These are phyloP conservation scores for Brenthis daphne DNA, from an alignment of 2,888 invertebrate genomes.

Conservation along the genomic window DNA sequence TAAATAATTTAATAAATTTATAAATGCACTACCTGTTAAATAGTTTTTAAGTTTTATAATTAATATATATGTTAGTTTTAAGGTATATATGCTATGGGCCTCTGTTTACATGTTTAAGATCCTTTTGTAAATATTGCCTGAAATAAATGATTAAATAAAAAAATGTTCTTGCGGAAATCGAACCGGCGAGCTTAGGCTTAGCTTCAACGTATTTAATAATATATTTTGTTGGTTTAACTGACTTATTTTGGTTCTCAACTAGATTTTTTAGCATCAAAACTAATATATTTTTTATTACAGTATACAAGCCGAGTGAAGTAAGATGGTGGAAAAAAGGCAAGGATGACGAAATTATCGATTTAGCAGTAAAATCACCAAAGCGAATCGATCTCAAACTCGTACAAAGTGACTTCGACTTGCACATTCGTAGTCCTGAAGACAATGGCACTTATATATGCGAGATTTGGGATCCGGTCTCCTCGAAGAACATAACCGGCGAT, in stretches of 20 bases:
- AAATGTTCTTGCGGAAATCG: too few relatives aligned
- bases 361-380: slow-evolving; percentile 39
- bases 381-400: slow-evolving; percentile 71
- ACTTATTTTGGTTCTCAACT: not conserved
- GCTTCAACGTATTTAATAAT: too few relatives aligned
- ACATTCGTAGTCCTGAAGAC: slow-evolving; percentile 83
- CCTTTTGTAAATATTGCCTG: too few relatives aligned
- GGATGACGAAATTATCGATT: slow-evolving; percentile 44
- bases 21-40: too few relatives aligned
- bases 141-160: too few relatives aligned
- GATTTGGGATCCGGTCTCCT: slow-evolving; percentile 56
- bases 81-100: too few relatives aligned
- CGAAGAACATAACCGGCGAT: slow-evolving; percentile 65
- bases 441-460: slow-evolving; percentile 83
- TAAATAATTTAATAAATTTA: too few relatives aligned
- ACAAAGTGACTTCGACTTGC: slow-evolving; percentile 76
- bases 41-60: too few relatives aligned
- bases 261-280: slow-evolving; percentile 31
- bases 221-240: too few relatives aligned
- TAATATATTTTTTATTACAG: slow-evolving; percentile 44
- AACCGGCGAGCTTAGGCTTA: too few relatives aligned
- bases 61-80: too few relatives aligned
- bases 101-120: too few relatives aligned
- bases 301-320: slow-evolving; percentile 61
- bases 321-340: slow-evolving; percentile 62